Percentiles rank a stretch among this genome's conserved stretches.
phyloP scores from a whole-genome alignment of 2,888 invertebrate genomes.

The Dynastes hyllus region DNA sequence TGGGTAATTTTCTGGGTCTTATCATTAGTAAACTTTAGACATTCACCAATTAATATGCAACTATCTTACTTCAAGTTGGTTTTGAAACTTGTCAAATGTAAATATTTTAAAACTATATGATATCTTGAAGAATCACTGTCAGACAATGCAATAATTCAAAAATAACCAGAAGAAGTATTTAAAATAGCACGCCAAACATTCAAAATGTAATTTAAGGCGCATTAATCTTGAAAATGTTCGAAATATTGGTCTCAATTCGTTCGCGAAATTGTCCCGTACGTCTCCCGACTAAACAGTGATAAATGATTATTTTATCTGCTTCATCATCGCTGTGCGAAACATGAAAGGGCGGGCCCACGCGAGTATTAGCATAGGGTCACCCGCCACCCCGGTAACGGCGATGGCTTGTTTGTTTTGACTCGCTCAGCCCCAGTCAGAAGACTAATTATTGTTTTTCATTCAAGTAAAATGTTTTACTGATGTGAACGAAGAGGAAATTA shows the following conservation, averaged over 20 bases:
- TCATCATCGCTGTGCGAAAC: background rate
- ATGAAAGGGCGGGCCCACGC: background rate
- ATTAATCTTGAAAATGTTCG: background rate
- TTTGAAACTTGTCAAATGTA: too few species aligned
- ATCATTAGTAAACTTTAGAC: too few species aligned
- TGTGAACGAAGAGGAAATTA: background rate
- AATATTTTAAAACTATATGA: too few species aligned
- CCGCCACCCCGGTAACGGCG: background rate
- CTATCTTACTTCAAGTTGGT: too few species aligned
- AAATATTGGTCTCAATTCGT: background rate
- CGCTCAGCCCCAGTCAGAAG: background rate
- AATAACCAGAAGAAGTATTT: too few species aligned
- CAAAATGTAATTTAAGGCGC: background rate
- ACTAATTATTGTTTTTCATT: slow-evolving; percentile 12
- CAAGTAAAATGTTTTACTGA: background rate
- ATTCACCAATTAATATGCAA: too few species aligned
- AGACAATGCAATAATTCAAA: too few species aligned
- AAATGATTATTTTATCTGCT: slow-evolving; percentile 21
- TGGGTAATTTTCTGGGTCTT: too few species aligned
- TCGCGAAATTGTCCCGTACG: slow-evolving; percentile 4
- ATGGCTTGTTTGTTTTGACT: slow-evolving; percentile 5
- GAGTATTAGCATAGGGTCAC: background rate
- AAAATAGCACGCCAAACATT: background rate
- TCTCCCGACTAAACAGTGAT: background rate
- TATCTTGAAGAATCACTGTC: too few species aligned